Evolutionary conservation across 1,140 invertebrate species (phyloP).

Genomic region (Pachypeltis micranthus): DNA sequence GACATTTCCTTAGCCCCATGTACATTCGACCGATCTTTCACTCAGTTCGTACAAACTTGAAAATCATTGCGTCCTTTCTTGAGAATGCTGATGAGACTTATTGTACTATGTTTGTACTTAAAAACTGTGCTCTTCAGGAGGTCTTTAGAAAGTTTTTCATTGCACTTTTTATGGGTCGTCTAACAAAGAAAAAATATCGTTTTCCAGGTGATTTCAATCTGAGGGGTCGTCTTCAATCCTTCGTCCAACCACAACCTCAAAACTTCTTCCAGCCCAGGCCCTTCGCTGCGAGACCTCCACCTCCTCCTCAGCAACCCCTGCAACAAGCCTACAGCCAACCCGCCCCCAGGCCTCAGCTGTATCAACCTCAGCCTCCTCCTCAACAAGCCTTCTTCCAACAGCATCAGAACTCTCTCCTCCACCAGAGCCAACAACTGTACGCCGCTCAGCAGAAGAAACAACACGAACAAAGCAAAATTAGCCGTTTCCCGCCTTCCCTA

Average conservation of each 20-base stretch:
- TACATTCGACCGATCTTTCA: too few species aligned
- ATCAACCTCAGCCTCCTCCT: slow-evolving; percentile 22
- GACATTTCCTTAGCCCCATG: too few species aligned
- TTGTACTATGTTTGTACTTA: too few species aligned
- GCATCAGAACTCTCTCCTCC: slow-evolving; percentile 52
- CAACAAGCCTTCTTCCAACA: slow-evolving; percentile 57
- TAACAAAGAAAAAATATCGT: too few species aligned
- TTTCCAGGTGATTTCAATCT: slow-evolving; percentile 47
- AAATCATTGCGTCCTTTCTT: too few species aligned
- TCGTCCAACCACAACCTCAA: slow-evolving; percentile 37
- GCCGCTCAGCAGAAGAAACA: slow-evolving; percentile 50
- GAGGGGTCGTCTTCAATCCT: slow-evolving; percentile 60
- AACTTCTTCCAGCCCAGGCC: slow-evolving; percentile 18
- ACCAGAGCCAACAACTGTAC: slow-evolving; percentile 59
- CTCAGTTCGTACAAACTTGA: too few species aligned
- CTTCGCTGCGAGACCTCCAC: slow-evolving; percentile 24
- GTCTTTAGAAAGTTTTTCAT: too few species aligned
- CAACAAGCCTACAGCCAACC: slow-evolving; percentile 39
- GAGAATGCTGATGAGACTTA: too few species aligned
- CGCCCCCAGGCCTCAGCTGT: background rate
- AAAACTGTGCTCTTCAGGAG: background rate
- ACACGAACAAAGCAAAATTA: slow-evolving; percentile 16
- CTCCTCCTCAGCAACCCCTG: slow-evolving; percentile 37
- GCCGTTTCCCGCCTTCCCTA: slow-evolving; percentile 18
- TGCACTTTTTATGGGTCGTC: too few species aligned